These are phyloP conservation scores for Archaeoteleia sp. DNA, from an alignment of 2,888 invertebrate species.

Conservation along the genomic window DNA sequence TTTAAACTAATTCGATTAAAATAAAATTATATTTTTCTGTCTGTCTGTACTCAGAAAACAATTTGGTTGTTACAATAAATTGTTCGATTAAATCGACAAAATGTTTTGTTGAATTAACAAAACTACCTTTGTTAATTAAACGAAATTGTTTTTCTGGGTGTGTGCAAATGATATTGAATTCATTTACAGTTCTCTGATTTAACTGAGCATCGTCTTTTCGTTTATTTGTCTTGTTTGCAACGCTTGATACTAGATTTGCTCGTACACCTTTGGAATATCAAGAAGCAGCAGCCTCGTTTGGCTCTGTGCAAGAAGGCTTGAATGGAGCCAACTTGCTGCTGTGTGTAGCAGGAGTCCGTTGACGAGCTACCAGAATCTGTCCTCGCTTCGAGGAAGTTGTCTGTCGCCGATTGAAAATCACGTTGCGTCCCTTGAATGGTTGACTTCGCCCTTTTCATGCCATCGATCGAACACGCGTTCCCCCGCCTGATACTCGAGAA, in stretches of 20 bases:
- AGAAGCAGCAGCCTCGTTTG: slow-evolving; percentile 56
- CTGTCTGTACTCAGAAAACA: too few species aligned
- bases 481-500: slow-evolving; percentile 18
- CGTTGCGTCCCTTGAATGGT: slow-evolving; percentile 42
- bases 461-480: slow-evolving; percentile 32
- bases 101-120: too few species aligned
- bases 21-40: too few species aligned
- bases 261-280: slow-evolving; percentile 59
- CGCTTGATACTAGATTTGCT: slow-evolving; percentile 55
- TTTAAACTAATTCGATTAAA: too few species aligned
- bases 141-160: too few species aligned
- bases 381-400: slow-evolving; percentile 61
- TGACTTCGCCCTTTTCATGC: slow-evolving; percentile 39
- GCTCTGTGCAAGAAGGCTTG: slow-evolving; percentile 63
- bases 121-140: too few species aligned
- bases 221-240: not conserved
- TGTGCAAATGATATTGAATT: too few species aligned
- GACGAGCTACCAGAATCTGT: slow-evolving; percentile 54
- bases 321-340: slow-evolving; percentile 61
- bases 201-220: not conserved
- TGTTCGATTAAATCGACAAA: too few species aligned
- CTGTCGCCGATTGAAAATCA: slow-evolving; percentile 62
- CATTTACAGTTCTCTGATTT: too few species aligned
- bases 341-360: slow-evolving; percentile 22
- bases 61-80: too few species aligned